A percentile compares a stretch with the other conserved stretches of the same genome.
Conservation (phyloP, 2,113 vertebrate genomes). For the Macrotis lagotis region DNA sequence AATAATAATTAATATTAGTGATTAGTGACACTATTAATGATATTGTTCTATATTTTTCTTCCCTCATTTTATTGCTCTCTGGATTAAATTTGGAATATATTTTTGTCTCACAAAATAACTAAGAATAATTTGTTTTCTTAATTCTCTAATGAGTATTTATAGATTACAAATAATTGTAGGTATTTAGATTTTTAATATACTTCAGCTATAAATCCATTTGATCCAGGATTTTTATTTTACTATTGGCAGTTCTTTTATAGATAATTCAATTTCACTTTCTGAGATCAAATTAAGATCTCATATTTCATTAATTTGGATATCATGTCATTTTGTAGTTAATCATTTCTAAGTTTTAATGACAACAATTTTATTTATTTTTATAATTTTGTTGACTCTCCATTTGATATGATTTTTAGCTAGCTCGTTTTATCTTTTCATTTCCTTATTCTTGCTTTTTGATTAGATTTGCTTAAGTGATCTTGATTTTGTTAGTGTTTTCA, state of each 20-base stretch:
- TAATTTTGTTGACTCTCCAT: background rate
- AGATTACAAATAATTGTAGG: background rate
- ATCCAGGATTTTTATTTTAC: background rate
- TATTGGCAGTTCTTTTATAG: background rate
- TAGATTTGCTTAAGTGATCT: background rate
- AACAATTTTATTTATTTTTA: background rate
- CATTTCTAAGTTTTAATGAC: background rate
- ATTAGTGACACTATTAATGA: background rate
- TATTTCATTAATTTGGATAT: no score
- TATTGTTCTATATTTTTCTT: background rate
- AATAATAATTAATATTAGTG: background rate
- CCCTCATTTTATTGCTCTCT: background rate
- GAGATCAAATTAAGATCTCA: background rate
- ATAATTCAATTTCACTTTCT: background rate
- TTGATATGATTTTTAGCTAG: background rate
- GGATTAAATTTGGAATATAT: background rate
- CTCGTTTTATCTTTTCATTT: background rate
- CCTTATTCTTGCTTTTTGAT: background rate
- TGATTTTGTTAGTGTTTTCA: background rate
- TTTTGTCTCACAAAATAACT: background rate
- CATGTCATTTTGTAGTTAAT: background rate
- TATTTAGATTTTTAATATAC: background rate
- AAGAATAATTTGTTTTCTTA: background rate
- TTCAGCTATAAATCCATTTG: background rate
- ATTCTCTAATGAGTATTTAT: background rate